Evolutionary conservation across 2,888 invertebrate species (phyloP), one percentile per base, ranked within the genome.

Genomic region (Pyralis farinalis): DNA sequence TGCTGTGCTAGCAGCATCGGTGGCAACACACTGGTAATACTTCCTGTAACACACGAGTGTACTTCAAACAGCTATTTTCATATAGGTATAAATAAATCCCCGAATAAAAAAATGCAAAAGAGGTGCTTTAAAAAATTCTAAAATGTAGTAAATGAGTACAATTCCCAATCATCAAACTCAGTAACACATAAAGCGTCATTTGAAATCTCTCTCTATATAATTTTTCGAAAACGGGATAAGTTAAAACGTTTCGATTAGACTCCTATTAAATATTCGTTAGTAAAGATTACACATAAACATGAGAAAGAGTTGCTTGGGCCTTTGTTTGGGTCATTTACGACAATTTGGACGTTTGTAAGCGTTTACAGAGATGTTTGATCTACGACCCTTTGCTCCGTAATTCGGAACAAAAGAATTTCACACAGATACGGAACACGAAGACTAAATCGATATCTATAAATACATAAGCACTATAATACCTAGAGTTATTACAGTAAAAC

Each of bases 181-280:
- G 4, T 16, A 16, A 16, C 16, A 16, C 16, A 16, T 16, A 2
- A 16, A 16, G 4, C 16, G 28, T 25, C 28, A 8, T 22, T 22
- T 25, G 3, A 35, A 27, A 27, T 25, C 25, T 7, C 21, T 28
- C 16, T 25, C 29, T 9, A 29, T 8, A 8, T 31, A 34, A 35
- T 36, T 41, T 41, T 25, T 25, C 20, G 7, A 33, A 38, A 38
- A 33, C n/a, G 10, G 22, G 16, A 10, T 33, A 49, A 43, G 37
- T 50, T 49, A 44, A 58, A 66, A 66, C 57, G 61, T 61, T 72
- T 65, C 65, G 58, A 63, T 70, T 63, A 64, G 63, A 54, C 60
- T 41, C 50, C 74, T 62, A 77, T 80, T 80, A 80, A 74, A 79
- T 75, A 61, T 69, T 71, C 80, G 71, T 80, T 74, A 78, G 73